A percentile compares a stretch with the other conserved stretches of the same genome.
These are phyloP conservation scores for Drosophila yooni DNA, from an alignment of 2,888 invertebrate species.

Conservation along the genomic window DNA sequence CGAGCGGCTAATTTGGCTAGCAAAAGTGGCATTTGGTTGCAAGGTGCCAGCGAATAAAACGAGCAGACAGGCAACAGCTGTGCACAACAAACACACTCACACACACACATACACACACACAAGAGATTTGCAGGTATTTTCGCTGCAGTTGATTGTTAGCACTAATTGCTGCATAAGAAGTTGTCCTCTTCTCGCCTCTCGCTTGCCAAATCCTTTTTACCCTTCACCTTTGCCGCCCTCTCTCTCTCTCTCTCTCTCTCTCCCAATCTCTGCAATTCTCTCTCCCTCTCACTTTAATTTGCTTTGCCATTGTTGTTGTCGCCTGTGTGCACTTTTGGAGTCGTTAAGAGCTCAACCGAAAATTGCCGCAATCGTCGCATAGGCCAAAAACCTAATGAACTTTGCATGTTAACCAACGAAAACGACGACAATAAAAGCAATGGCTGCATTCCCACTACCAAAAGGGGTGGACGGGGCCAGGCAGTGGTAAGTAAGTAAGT, in stretches of 20 bases:
- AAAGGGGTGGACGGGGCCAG: not conserved
- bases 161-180: constrained; percentile 75
- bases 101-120: constrained; percentile 8
- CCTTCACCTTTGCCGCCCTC: not conserved
- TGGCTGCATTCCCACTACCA: constrained; percentile 2
- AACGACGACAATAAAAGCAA: constrained; percentile 41
- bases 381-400: constrained; percentile 77
- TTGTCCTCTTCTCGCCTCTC: constrained; percentile 50
- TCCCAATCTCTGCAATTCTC: not conserved
- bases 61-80: constrained; percentile 36
- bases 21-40: constrained; percentile 56
- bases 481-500: not conserved
- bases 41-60: constrained; percentile 64
- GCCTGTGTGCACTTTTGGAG: constrained; percentile 59
- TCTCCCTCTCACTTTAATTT: not conserved
- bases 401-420: constrained; percentile 69
- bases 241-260: constrained; percentile 2
- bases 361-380: constrained; percentile 61
- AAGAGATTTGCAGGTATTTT: constrained; percentile 16
- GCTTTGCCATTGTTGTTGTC: constrained; percentile 26
- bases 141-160: constrained; percentile 58
- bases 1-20: constrained; percentile 73
- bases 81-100: not conserved
- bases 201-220: not conserved
- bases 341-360: constrained; percentile 58